Conservation (phyloP, 2,113 vertebrate genomes). For the Pao palembangensis region DNA sequence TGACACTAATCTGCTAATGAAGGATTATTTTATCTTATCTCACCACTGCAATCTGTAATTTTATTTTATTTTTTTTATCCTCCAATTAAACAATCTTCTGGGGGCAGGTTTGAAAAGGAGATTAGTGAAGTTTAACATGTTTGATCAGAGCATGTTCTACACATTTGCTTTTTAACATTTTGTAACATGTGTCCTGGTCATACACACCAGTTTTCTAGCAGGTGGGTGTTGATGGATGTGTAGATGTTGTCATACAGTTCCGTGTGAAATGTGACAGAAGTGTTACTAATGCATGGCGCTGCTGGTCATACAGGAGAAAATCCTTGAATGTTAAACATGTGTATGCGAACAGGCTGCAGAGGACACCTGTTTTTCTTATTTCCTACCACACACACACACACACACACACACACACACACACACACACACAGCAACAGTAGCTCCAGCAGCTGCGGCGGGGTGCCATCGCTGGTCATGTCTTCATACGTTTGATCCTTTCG, state of each 20-base stretch:
- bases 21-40: no score
- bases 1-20: no score
- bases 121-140: no score
- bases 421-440: conserved; percentile 46
- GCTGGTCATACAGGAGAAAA: conserved; percentile 20
- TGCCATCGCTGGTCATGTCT: conserved; percentile 64
- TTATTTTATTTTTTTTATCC: no score
- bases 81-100: no score
- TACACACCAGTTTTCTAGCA: background rate
- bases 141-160: no score
- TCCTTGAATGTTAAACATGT: conserved; percentile 22
- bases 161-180: no score
- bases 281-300: conserved; percentile 27
- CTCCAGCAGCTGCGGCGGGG: conserved; percentile 60
- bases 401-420: conserved; percentile 19
- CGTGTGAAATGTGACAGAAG: conserved; percentile 51
- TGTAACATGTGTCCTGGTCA: background rate
- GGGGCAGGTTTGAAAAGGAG: no score
- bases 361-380: conserved; percentile 43
- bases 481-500: conserved; percentile 72
- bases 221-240: background rate
- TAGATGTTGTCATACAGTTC: conserved; percentile 11
- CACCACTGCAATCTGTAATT: no score
- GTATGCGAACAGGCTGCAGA: conserved; percentile 10
- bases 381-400: conserved; percentile 14